Percentiles rank a stretch among this genome's conserved stretches.
Conservation (phyloP, 2,113 vertebrate genomes). For the Gambusia affinis region DNA sequence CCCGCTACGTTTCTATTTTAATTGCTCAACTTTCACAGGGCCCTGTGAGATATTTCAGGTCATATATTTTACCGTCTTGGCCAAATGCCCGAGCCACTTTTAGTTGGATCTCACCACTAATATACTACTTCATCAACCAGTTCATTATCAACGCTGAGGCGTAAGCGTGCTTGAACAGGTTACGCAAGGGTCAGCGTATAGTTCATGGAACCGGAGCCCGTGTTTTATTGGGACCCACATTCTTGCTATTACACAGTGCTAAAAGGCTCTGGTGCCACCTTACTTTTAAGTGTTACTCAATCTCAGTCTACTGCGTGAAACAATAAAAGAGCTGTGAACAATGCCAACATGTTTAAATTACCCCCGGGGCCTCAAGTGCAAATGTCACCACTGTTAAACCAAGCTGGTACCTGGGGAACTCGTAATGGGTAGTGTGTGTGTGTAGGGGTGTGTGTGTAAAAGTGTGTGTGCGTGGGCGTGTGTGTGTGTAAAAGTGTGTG, state of each 20-base stretch:
- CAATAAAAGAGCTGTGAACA: conserved; percentile 64
- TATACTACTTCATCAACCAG: conserved; percentile 61
- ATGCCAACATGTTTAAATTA: conserved; percentile 60
- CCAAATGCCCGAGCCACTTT: conserved; percentile 42
- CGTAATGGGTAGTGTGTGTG: conserved; percentile 30
- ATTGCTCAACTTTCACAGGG: conserved; percentile 58
- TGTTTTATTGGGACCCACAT: conserved; percentile 70
- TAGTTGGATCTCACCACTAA: conserved; percentile 58
- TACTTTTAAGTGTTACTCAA: conserved; percentile 68
- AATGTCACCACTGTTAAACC: conserved; percentile 64
- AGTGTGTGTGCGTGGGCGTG: conserved; percentile 3
- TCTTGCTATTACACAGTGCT: conserved; percentile 62
- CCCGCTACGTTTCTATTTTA: conserved; percentile 71
- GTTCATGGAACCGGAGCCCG: conserved; percentile 57
- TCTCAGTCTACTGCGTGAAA: conserved; percentile 59
- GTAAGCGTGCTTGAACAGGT: conserved; percentile 63
- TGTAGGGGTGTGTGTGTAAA: conserved; percentile 11
- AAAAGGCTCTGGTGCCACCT: conserved; percentile 71
- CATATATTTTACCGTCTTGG: conserved; percentile 71
- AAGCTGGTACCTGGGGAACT: conserved; percentile 43
- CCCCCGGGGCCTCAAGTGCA: conserved; percentile 52
- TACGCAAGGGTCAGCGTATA: conserved; percentile 61
- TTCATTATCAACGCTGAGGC: conserved; percentile 71
- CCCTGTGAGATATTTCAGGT: conserved; percentile 62
- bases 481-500: conserved; percentile 5